Base-by-base conservation (phyloP, 2,797 vertebrate species). In the Denticeps clupeoides region DNA sequence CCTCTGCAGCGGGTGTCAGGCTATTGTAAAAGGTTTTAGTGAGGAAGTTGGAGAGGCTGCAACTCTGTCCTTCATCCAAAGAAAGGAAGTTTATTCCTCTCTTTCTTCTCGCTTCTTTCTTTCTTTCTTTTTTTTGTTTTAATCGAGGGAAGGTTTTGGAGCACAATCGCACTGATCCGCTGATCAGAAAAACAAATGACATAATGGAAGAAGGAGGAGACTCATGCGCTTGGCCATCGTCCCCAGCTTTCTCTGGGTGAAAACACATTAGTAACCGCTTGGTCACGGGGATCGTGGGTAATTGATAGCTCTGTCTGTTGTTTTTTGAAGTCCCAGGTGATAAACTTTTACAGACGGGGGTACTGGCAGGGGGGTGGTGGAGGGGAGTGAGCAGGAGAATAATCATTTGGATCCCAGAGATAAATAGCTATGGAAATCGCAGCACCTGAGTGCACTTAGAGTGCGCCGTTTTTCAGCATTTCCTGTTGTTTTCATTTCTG, bases 371-470 rank as follows among this genome's bases (percentile, higher is more conserved):
- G 3, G 64, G 54, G 47, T 53, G 55, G n/a, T n/a, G n/a, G n/a
- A n/a, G n/a, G n/a, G n/a, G n/a, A n/a, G n/a, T n/a, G 41, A 62
- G 44, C 53, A 51, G 56, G 51, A 55, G 42, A 4, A 41, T 24
- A 38, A 42, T 61, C 13, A 68, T 76, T 72, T 68, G 67, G 71
- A 75, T 58, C 65, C 49, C 47, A 62, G 70, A 59, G 4, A 68
- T 70, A 78, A 82, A 78, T 69, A 71, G 69, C 58, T 58, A 71
- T 68, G 71, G 77, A 72, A 79, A 79, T 75, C 53, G 59, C 52
- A 57, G 74, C 81, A 83, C 79, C 79, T 81, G 79, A 80, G 59
- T 64, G 77, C 65, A 71, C 63, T 82, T 63, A 78, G 78, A 64
- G 19, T 7, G 45, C 40, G 51, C 53, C 16, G 56, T 62, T 68